Evolutionary conservation across 2,888 invertebrate genomes (phyloP).

Genomic region (Drosophila infuscata): DNA sequence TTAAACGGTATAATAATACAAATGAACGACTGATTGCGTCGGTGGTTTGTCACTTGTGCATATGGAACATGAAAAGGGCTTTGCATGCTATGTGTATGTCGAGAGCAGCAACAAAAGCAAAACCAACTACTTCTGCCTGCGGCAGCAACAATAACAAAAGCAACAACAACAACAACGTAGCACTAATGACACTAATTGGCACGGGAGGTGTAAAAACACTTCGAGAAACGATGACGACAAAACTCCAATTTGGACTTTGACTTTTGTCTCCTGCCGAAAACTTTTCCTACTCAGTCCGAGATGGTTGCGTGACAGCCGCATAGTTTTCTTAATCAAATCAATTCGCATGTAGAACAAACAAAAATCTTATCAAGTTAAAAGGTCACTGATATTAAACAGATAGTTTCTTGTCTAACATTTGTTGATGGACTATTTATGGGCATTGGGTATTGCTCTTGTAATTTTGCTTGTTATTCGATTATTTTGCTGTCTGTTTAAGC

Average conservation of each 20-base stretch:
- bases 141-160: constrained; percentile 12
- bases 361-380: background rate
- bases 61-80: constrained; percentile 69
- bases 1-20: constrained; percentile 41
- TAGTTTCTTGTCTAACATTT: background rate
- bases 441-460: background rate
- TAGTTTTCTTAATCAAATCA: background rate
- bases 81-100: constrained; percentile 59
- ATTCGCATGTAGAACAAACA: background rate
- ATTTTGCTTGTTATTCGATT: background rate
- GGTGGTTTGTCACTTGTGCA: constrained; percentile 48
- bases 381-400: background rate
- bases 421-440: constrained; percentile 1
- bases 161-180: constrained; percentile 43
- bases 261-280: constrained; percentile 42
- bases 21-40: constrained; percentile 67
- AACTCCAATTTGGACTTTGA: constrained; percentile 74
- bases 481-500: background rate
- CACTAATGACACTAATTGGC: constrained; percentile 76
- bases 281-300: constrained; percentile 43
- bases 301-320: constrained; percentile 55
- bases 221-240: constrained; percentile 73
- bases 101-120: constrained; percentile 27
- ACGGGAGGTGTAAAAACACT: constrained; percentile 69
- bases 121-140: constrained; percentile 25